Evolutionary conservation across 2,113 vertebrate genomes (phyloP).

Genomic region (Parotia lawesii): DNA sequence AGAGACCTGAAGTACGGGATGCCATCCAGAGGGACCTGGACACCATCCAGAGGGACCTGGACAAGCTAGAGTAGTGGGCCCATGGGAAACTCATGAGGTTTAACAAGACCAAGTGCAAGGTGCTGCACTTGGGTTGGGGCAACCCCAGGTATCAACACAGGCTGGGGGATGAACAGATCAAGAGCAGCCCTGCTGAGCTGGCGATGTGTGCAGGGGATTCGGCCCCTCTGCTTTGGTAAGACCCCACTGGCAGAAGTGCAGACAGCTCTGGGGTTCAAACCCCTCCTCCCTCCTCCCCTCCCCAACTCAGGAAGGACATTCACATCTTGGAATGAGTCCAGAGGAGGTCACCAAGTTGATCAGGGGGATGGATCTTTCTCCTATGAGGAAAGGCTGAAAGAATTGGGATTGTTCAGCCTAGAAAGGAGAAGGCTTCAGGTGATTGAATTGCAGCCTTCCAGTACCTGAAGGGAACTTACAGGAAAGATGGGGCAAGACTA

Average conservation of each 20-base stretch:
- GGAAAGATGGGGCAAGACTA: neutral
- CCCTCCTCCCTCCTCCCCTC: fast-evolving
- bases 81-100: neutral
- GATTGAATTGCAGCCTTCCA: neutral
- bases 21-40: neutral
- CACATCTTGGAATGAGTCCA: neutral
- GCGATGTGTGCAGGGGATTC: neutral
- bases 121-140: neutral
- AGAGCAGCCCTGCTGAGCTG: neutral
- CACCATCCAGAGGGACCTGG: neutral
- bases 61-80: neutral
- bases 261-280: neutral
- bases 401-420: neutral
- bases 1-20: neutral
- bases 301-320: neutral
- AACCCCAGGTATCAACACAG: neutral
- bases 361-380: neutral
- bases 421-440: neutral
- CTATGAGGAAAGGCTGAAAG: neutral
- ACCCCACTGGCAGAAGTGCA: neutral
- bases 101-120: neutral
- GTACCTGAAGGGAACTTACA: neutral
- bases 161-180: neutral
- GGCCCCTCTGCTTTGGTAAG: neutral
- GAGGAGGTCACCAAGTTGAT: neutral